A percentile compares a stretch with the other conserved stretches of the same genome.
Evolutionary conservation across 2,113 vertebrate genomes (phyloP).

Genomic region (Varanus komodoensis): DNA sequence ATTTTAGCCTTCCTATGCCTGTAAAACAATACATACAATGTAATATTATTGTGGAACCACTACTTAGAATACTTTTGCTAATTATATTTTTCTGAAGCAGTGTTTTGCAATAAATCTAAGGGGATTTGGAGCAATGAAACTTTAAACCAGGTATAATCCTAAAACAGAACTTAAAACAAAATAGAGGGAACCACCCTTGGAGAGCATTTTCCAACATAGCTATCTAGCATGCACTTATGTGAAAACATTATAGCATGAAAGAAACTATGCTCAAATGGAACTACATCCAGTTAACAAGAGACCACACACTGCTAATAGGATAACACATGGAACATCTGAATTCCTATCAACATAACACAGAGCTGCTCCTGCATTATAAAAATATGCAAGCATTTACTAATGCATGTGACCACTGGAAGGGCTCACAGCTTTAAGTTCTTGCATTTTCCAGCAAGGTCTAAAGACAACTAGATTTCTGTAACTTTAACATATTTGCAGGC

Average conservation of each 20-base stretch:
- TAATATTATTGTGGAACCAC: constrained; percentile 34
- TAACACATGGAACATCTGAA: not conserved
- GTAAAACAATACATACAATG: constrained; percentile 37
- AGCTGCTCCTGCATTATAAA: not conserved
- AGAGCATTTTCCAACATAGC: constrained; percentile 2
- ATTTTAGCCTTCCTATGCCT: constrained; percentile 41
- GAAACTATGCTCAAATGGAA: not conserved
- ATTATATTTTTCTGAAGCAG: constrained; percentile 48
- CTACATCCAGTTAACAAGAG: not conserved
- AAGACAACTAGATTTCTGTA: no score
- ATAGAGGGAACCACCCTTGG: not conserved
- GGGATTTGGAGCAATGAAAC: constrained; percentile 37
- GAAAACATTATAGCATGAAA: constrained; percentile 24
- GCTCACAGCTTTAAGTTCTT: no score
- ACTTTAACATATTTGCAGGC: no score
- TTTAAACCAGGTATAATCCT: constrained; percentile 38
- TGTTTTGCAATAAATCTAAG: constrained; percentile 47
- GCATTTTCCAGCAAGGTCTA: no score
- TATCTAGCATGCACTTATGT: not conserved
- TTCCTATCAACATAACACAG: constrained; percentile 10
- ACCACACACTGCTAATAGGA: constrained; percentile 31
- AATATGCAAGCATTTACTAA: not conserved
- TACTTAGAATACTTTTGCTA: constrained; percentile 35
- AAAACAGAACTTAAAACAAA: constrained; percentile 26
- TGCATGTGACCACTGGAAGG: not conserved